phyloP scores from a whole-genome alignment of 2,797 vertebrate species.

The Percopsis omiscomaycus region DNA sequence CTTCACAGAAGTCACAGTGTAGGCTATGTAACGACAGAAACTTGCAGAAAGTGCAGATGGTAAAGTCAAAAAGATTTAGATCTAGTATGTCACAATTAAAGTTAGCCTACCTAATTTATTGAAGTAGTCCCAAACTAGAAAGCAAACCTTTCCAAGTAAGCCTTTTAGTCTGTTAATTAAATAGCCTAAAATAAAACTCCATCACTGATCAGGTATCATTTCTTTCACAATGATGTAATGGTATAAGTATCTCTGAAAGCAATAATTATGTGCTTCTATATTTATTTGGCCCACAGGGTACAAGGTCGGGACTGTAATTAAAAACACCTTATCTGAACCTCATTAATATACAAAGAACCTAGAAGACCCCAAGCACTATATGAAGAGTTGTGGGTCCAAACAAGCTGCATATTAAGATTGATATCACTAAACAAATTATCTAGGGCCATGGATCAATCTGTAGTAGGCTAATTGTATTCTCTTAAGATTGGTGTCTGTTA shows the following conservation, averaged over 20 bases:
- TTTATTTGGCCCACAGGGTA: slow-evolving; percentile 37
- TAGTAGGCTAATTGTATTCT: neutral
- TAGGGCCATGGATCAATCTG: slow-evolving; percentile 26
- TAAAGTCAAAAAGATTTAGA: too few relatives aligned
- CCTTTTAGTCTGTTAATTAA: neutral
- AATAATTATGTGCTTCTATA: slow-evolving; percentile 50
- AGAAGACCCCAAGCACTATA: slow-evolving; percentile 24
- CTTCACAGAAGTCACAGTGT: neutral
- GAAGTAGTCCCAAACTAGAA: too few relatives aligned
- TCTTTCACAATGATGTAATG: slow-evolving; percentile 13
- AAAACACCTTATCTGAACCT: slow-evolving; percentile 45
- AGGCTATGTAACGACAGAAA: too few relatives aligned
- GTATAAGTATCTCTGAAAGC: slow-evolving; percentile 12
- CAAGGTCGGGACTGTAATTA: slow-evolving; percentile 53
- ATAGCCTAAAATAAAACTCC: neutral
- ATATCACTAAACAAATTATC: slow-evolving; percentile 32
- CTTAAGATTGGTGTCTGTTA: neutral
- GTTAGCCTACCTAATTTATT: too few relatives aligned
- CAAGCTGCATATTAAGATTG: slow-evolving; percentile 44
- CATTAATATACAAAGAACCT: slow-evolving; percentile 54
- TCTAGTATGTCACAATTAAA: too few relatives aligned
- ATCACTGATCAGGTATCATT: neutral
- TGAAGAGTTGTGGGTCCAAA: slow-evolving; percentile 31
- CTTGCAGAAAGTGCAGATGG: too few relatives aligned
- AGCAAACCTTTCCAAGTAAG: too few relatives aligned